Percentiles rank a stretch among this genome's conserved stretches.
These are phyloP conservation scores for Nasonia giraulti DNA, from an alignment of 1,140 invertebrate genomes.

Conservation along the genomic window DNA sequence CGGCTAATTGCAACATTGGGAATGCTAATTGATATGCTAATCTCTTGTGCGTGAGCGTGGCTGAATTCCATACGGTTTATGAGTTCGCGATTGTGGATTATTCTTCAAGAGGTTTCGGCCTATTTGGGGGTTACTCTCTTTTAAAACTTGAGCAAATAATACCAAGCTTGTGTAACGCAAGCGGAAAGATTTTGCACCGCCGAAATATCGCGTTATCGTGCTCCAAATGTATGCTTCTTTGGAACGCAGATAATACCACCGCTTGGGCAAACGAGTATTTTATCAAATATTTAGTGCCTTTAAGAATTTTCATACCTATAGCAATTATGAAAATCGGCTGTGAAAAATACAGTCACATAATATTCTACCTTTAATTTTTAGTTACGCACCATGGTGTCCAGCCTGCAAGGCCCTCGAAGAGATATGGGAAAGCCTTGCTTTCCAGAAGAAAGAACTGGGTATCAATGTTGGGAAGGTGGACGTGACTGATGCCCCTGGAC, in stretches of 20 bases:
- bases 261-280: no score
- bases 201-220: constrained; percentile 47
- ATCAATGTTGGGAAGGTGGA: constrained; percentile 94
- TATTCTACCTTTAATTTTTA: constrained; percentile 67
- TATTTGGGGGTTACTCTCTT: neutral
- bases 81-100: neutral
- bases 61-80: constrained; percentile 19
- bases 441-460: constrained; percentile 84
- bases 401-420: constrained; percentile 94
- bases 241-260: no score
- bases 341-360: no score
- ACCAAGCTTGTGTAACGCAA: neutral
- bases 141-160: neutral
- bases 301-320: constrained; percentile 37
- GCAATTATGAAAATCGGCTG: neutral
- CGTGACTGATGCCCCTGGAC: constrained; percentile 92
- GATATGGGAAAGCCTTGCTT: constrained; percentile 91
- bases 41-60: neutral
- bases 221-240: neutral
- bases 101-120: neutral
- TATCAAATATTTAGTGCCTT: neutral
- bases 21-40: constrained; percentile 20
- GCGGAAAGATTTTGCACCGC: no score
- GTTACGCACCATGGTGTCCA: constrained; percentile 99
- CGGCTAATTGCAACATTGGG: neutral